These are phyloP conservation scores for Gymnocypris eckloni DNA, from an alignment of 2,797 vertebrate species.

Conservation along the genomic window DNA sequence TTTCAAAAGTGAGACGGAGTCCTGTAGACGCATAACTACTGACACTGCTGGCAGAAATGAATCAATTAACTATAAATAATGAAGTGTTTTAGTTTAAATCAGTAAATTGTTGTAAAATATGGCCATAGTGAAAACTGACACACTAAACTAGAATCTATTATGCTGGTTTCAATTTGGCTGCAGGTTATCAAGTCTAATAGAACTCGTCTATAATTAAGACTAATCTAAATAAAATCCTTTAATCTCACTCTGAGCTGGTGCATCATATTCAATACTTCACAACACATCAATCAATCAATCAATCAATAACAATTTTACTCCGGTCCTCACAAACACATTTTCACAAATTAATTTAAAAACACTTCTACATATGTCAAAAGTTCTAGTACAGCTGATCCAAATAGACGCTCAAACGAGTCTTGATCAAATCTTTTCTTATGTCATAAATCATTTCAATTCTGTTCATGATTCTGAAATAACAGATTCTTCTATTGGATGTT, in stretches of 20 bases:
- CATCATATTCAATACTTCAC: background rate
- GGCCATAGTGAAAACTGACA: background rate
- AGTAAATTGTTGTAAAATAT: background rate
- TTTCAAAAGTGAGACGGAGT: constrained; percentile 73
- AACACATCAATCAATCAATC: no score
- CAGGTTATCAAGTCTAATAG: background rate
- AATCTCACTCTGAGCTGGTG: background rate
- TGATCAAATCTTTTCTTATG: background rate
- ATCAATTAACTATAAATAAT: background rate
- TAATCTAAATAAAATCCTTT: constrained; percentile 15
- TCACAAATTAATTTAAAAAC: no score
- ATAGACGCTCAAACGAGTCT: background rate
- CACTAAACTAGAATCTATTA: constrained; percentile 8
- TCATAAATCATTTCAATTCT: background rate
- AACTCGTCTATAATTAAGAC: background rate
- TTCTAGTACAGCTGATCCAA: background rate
- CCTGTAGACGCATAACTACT: constrained; percentile 25
- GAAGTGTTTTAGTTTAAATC: background rate
- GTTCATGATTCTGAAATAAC: background rate
- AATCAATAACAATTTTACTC: no score
- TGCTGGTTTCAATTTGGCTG: background rate
- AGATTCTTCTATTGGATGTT: background rate
- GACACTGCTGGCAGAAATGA: background rate
- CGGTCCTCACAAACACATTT: no score
- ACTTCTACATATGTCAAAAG: background rate